Conservation (phyloP, 2,888 invertebrate genomes). For the Vandiemenella viatica region DNA sequence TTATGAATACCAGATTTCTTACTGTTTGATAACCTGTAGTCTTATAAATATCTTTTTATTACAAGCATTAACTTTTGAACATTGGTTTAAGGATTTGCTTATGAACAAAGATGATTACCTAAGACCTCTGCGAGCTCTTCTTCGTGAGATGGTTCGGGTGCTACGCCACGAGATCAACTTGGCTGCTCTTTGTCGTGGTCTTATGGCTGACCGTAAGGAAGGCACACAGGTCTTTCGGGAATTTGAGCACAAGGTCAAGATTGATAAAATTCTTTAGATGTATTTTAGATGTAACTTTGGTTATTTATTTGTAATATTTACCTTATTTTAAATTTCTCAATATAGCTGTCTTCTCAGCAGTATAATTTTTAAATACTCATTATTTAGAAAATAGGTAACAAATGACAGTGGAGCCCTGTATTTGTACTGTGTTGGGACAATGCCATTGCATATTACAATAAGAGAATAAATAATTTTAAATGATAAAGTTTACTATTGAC, state of each 20-base stretch:
- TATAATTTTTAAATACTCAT: too few species aligned
- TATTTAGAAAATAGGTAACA: too few species aligned
- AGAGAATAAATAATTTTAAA: too few species aligned
- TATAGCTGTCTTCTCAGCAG: too few species aligned
- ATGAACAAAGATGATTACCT: conserved; percentile 81
- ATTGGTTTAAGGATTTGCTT: conserved; percentile 56
- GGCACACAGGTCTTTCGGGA: conserved; percentile 42
- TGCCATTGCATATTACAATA: too few species aligned
- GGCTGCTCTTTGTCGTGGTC: conserved; percentile 58
- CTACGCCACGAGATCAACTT: conserved; percentile 69
- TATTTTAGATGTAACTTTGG: background rate
- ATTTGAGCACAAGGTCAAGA: conserved; percentile 41
- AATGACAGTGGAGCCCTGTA: too few species aligned
- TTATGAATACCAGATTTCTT: too few species aligned
- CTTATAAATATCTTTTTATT: too few species aligned
- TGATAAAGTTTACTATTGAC: too few species aligned
- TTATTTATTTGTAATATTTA: background rate
- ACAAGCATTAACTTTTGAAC: too few species aligned
- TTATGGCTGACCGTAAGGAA: conserved; percentile 50
- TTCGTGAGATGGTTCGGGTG: conserved; percentile 78
- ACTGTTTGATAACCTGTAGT: too few species aligned
- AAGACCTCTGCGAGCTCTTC: conserved; percentile 65
- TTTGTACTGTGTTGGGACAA: too few species aligned
- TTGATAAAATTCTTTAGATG: background rate
- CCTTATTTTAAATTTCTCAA: background rate